Evolutionary conservation across 1,140 invertebrate species (phyloP).

Genomic region (Pantala flavescens): DNA sequence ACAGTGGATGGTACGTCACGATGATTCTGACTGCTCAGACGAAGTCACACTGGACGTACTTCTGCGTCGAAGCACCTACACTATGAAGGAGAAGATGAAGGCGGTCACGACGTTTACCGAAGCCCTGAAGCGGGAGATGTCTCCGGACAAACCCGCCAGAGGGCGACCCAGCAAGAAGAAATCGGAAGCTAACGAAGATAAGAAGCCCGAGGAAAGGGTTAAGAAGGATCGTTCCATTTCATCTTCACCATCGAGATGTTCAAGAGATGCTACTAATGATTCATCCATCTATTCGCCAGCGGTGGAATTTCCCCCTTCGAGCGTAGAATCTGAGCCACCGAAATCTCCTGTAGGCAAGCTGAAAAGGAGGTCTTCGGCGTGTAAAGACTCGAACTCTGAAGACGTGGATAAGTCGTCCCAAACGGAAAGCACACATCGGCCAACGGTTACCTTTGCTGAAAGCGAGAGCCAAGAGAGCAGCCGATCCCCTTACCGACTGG

Average conservation of each 20-base stretch:
- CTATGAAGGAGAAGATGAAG: slow-evolving; percentile 23
- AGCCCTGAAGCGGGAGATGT: slow-evolving; percentile 25
- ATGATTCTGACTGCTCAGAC: slow-evolving; percentile 26
- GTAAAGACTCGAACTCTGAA: neutral
- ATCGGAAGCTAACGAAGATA: slow-evolving; percentile 19
- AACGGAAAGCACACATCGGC: neutral
- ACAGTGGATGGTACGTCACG: slow-evolving; percentile 19
- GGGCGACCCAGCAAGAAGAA: slow-evolving; percentile 21
- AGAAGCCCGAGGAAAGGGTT: neutral
- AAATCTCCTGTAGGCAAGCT: neutral
- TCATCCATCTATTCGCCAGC: neutral
- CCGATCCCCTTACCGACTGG: neutral
- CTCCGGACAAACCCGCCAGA: slow-evolving; percentile 32
- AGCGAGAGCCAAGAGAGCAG: neutral
- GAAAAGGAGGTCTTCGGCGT: neutral
- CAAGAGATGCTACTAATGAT: neutral
- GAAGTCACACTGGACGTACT: slow-evolving; percentile 31
- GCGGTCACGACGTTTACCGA: slow-evolving; percentile 22
- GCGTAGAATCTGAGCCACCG: neutral
- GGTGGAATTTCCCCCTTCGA: neutral
- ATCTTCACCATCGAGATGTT: too few species aligned
- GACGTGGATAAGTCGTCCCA: neutral
- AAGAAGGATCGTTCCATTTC: too few species aligned
- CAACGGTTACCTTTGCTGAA: neutral
- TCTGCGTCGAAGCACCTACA: slow-evolving; percentile 25